Conservation (phyloP, 2,113 vertebrate genomes). For the Salvator merianae region DNA sequence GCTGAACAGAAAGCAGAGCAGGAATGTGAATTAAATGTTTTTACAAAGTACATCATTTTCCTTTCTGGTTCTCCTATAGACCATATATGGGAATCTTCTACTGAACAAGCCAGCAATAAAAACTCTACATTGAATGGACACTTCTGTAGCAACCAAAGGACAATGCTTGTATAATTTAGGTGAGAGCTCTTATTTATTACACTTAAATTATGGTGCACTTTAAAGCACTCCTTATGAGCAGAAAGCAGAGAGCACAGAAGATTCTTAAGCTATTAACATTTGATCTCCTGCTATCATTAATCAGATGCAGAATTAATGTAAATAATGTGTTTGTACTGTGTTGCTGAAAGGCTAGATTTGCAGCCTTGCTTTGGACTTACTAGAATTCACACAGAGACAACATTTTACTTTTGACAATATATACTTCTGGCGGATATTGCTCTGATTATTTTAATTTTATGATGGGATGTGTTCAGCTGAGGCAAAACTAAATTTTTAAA, state of each 20-base stretch:
- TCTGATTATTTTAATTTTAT: conserved; percentile 59
- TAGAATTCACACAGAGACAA: conserved; percentile 45
- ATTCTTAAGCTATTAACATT: conserved; percentile 72
- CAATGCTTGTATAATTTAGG: conserved; percentile 50
- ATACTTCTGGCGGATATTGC: conserved; percentile 54
- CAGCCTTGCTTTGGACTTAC: conserved; percentile 39
- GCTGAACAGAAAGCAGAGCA: conserved; percentile 69
- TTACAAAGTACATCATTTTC: conserved; percentile 51
- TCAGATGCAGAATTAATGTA: conserved; percentile 60
- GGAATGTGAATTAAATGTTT: conserved; percentile 55
- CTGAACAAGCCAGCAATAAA: conserved; percentile 56
- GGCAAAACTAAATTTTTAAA: conserved; percentile 53
- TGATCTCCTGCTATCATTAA: conserved; percentile 70
- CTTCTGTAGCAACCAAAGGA: conserved; percentile 49
- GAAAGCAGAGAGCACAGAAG: conserved; percentile 55
- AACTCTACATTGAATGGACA: conserved; percentile 33
- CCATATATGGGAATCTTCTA: conserved; percentile 67
- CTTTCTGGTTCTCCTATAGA: conserved; percentile 44
- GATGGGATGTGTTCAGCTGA: conserved; percentile 58
- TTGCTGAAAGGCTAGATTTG: conserved; percentile 49
- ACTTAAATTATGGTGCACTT: conserved; percentile 58
- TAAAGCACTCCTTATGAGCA: conserved; percentile 48
- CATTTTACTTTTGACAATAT: conserved; percentile 59
- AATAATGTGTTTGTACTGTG: conserved; percentile 58
- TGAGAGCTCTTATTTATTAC: conserved; percentile 65